These are phyloP conservation scores for Cephalotes varians DNA, from an alignment of 2,888 invertebrate genomes.

Conservation along the genomic window DNA sequence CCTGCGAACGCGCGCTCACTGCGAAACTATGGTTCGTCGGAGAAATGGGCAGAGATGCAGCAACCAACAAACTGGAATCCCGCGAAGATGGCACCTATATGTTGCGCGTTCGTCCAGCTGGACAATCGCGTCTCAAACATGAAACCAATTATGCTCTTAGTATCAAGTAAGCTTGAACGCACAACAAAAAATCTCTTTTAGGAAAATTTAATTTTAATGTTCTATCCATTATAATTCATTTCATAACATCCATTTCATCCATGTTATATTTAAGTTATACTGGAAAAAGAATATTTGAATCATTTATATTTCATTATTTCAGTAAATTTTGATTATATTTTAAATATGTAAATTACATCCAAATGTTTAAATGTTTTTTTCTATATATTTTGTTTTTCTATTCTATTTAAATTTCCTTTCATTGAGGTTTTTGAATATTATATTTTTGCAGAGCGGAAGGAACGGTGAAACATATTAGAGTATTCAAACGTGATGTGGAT, in stretches of 20 bases:
- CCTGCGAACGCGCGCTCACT: constrained; percentile 87
- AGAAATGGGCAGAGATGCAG: constrained; percentile 94
- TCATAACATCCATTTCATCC: too few relatives aligned
- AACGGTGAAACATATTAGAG: constrained; percentile 96
- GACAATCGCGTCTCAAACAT: constrained; percentile 87
- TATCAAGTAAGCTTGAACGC: constrained; percentile 90
- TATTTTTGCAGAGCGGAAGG: constrained; percentile 91
- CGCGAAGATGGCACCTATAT: constrained; percentile 95
- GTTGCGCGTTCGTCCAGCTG: constrained; percentile 92
- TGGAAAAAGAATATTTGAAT: not conserved
- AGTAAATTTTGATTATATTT: not conserved
- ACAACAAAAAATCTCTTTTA: constrained; percentile 33
- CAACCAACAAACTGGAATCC: constrained; percentile 91
- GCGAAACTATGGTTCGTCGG: constrained; percentile 91
- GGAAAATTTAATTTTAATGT: not conserved
- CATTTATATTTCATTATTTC: not conserved
- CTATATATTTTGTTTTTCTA: not conserved
- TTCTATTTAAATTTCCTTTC: not conserved
- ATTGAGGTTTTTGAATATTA: not conserved
- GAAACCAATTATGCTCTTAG: constrained; percentile 94
- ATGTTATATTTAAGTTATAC: not conserved
- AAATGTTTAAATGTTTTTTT: not conserved
- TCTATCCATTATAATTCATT: not conserved
- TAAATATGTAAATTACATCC: not conserved
- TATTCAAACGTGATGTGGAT: constrained; percentile 92